Base-by-base conservation (phyloP, 2,888 invertebrate genomes). In the Synergus japonicus region DNA sequence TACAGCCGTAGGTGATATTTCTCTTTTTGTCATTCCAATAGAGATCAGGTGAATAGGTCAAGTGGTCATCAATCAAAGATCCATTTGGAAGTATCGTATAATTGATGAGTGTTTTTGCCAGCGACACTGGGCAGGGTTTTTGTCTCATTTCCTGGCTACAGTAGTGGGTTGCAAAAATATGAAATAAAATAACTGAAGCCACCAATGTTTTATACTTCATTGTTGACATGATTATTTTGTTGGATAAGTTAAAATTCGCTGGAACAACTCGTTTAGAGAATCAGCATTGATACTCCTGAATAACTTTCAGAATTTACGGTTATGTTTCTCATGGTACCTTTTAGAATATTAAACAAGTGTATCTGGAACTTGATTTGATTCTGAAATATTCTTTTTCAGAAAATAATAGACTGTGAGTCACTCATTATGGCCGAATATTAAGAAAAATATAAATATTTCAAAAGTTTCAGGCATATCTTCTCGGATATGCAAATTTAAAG, bases 1-100 rank as follows among this genome's bases (percentile, higher is more conserved):
- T 66, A 73, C 85, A 85, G 22, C 83, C 85, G n/a, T 79, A 77
- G 5, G 43, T 63, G 12, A 63, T 77, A 22, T 78, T 18, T 13
- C 29, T 79, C 10, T 79, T 44, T 5, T 43, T 67, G 13, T 78
- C 76, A 4, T 12, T 58, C 83, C 84, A 83, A 41, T 78, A 78
- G 4, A 73, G 60, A 9, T 82, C 77, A 5, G 43, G 63, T 2
- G 83, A 79, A 73, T 83, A 84, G 1, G 60, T 10, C 13, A 77
- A 12, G 15, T 54, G 73, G 41, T 69, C 13, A 15, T 67, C 60
- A 15, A 65, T 12, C 7, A 82, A n/a, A 18, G 69, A 65, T 15
- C 78, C 76, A 41, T 83, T 80, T 9, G 58, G 41, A 10, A 83
- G 43, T 64, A 67, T 29, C 0, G 77, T 54, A 15, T 79, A 76